These are phyloP conservation scores for Plodia interpunctella DNA, from an alignment of 1,140 invertebrate species.

Conservation along the genomic window DNA sequence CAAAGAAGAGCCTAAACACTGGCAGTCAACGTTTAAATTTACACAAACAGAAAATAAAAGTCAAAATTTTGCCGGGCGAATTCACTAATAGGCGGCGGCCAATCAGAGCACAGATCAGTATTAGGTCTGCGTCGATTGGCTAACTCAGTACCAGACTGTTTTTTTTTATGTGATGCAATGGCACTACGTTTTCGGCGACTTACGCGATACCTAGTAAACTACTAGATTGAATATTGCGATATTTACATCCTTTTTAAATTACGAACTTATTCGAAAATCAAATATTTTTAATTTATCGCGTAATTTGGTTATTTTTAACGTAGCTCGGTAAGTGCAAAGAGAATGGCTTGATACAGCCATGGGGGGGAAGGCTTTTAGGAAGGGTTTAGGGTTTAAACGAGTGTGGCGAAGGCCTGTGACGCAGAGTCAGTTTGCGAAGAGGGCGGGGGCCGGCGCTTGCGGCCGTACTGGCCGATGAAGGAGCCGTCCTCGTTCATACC, in stretches of 20 bases:
- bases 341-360: conserved; percentile 6
- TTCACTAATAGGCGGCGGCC: conserved; percentile 29
- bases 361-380: not conserved
- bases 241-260: not conserved
- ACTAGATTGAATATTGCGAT: not conserved
- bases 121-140: conserved; percentile 24
- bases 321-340: not conserved
- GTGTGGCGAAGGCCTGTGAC: conserved; percentile 87
- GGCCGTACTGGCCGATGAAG: conserved; percentile 97
- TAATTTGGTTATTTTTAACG: not conserved
- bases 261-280: not conserved
- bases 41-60: conserved; percentile 18
- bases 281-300: not conserved
- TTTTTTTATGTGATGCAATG: conserved; percentile 42
- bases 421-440: conserved; percentile 80
- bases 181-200: conserved; percentile 29
- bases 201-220: conserved; percentile 11
- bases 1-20: conserved; percentile 24
- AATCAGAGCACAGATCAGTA: conserved; percentile 32
- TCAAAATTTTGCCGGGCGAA: conserved; percentile 31
- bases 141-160: conserved; percentile 27
- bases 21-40: conserved; percentile 22
- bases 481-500: conserved; percentile 99
- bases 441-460: conserved; percentile 80
- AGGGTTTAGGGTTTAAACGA: conserved; percentile 78